A percentile compares a stretch with the other conserved stretches of the same genome.
Conservation (phyloP, 1,140 invertebrate genomes). For the Caerostris extrusa region DNA sequence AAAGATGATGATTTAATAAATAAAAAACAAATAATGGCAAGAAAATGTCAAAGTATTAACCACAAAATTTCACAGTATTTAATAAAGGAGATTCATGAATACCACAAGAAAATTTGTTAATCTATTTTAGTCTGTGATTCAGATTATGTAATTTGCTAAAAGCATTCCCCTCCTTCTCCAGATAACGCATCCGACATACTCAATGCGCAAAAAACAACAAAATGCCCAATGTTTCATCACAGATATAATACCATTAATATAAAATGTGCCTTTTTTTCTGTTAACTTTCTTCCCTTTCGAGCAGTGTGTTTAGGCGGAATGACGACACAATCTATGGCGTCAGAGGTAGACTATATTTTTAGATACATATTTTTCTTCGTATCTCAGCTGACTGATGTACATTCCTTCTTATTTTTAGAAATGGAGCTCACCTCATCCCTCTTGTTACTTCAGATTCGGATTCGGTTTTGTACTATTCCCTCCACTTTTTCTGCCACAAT, state of each 20-base stretch:
- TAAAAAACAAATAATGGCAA: too few relatives aligned
- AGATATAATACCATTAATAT: neutral
- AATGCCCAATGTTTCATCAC: neutral
- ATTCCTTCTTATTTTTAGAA: slow-evolving; percentile 75
- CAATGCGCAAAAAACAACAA: neutral
- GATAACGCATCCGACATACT: neutral
- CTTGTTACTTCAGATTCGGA: slow-evolving; percentile 49
- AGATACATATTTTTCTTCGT: slow-evolving; percentile 72
- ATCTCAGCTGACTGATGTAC: slow-evolving; percentile 73
- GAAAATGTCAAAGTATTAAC: too few relatives aligned
- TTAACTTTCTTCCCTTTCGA: slow-evolving; percentile 21
- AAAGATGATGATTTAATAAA: too few relatives aligned
- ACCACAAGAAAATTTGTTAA: too few relatives aligned
- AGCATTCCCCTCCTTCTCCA: neutral
- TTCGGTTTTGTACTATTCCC: slow-evolving; percentile 52
- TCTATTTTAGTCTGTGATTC: neutral
- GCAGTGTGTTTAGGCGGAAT: slow-evolving; percentile 53
- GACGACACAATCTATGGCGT: slow-evolving; percentile 59
- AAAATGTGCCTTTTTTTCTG: neutral
- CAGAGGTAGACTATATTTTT: slow-evolving; percentile 71
- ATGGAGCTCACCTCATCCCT: slow-evolving; percentile 49
- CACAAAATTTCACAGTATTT: too few relatives aligned
- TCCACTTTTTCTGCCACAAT: slow-evolving; percentile 32
- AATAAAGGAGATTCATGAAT: neutral
- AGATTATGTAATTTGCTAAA: neutral